Evolutionary conservation across 2,113 vertebrate species (phyloP).

Genomic region (human): GRCh38 chrX:116008001-116008500

Average conservation of each 20-base stretch:
- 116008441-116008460: slow-evolving; percentile 18
- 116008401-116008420: neutral
- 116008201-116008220: neutral
- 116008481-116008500: neutral
- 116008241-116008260: neutral
- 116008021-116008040: slow-evolving; percentile 21
- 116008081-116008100: neutral
- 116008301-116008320: slow-evolving; percentile 16
- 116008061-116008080: neutral
- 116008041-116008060: neutral
- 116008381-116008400: neutral
- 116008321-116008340: neutral
- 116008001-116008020: neutral
- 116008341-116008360: neutral
- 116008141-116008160: neutral
- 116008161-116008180: neutral
- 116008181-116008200: neutral
- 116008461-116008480: neutral
- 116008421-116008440: neutral
- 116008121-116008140: neutral
- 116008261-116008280: neutral
- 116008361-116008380: neutral
- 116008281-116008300: slow-evolving; percentile 19
- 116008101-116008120: neutral
- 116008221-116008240: neutral